Percentiles rank a stretch among this genome's conserved stretches.
These are phyloP conservation scores for Drosophila jambulina DNA, from an alignment of 1,140 invertebrate species.

Conservation along the genomic window DNA sequence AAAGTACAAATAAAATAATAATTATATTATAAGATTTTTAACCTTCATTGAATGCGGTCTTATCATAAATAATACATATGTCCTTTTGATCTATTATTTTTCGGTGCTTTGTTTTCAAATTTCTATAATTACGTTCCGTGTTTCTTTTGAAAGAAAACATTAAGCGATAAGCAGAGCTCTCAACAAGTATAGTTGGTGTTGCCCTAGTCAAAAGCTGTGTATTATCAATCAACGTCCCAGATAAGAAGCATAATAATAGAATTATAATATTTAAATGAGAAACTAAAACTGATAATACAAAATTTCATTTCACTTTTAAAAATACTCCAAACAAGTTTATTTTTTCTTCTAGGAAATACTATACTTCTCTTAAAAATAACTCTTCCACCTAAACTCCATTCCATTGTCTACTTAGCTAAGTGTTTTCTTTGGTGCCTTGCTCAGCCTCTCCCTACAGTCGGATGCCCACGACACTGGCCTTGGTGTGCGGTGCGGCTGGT, in stretches of 20 bases:
- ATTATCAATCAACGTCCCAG: not conserved
- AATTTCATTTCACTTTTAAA: not conserved
- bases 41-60: too few relatives aligned
- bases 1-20: too few relatives aligned
- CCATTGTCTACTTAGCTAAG: not conserved
- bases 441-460: slow-evolving; percentile 55
- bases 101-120: not conserved
- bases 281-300: too few relatives aligned
- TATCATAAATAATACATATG: not conserved
- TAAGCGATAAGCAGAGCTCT: not conserved
- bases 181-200: not conserved
- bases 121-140: not conserved
- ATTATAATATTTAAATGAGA: not conserved
- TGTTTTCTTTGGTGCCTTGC: slow-evolving; percentile 11
- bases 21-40: too few relatives aligned
- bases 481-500: slow-evolving; percentile 52
- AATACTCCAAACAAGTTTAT: not conserved
- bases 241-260: not conserved
- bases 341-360: not conserved
- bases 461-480: slow-evolving; percentile 52
- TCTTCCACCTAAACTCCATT: not conserved
- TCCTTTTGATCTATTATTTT: not conserved
- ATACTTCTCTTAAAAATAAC: not conserved
- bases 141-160: not conserved
- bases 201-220: not conserved